Evolutionary conservation across 2,113 vertebrate species (phyloP), one percentile per base, ranked within the genome.

Genomic region (Megaceryle maxima): DNA sequence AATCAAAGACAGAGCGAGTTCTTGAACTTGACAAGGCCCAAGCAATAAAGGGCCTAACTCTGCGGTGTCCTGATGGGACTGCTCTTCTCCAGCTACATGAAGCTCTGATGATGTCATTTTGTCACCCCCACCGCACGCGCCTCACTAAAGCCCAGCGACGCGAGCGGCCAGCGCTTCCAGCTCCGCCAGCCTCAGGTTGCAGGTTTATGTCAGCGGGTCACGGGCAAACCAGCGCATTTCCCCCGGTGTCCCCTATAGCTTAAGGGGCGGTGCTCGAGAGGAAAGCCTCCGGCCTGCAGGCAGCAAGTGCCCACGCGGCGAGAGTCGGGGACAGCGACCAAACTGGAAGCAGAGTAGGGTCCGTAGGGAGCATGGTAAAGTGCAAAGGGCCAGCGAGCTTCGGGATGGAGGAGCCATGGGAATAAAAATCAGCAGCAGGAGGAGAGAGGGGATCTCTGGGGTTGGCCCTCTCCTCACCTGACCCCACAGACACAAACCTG

Each of bases 1-100:
- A 95, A 48, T 82, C 28, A 95, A 48, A 95, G 64, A 77, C 64
- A 90, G 92, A 97, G 70, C 55, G 79, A n/a, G 68, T 56, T 93
- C 69, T 94, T 80, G 73, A 88, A 68, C 75, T 69, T 11, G 21
- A 91, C 82, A 77, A 67, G 66, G 66, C 70, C 83, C 56, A 35
- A 82, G 60, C 25, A 57, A 57, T 20, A 72, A 95, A 72, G 75
- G 59, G 44, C 31, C 56, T 67, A 55, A 75, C 26, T 43, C 18
- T 14, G 44, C 55, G 37, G 43, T 25, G 46, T 22, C 73, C 64
- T 33, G 41, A 25, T 13, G 57, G 25, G 53, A 55, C 22, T 31
- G n/a, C 0, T 3, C 48, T 51, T n/a, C 57, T 78, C 33, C 33
- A 37, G 3, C 6, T 44, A 24, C 0, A 1, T 0, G 16, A 25